These are phyloP conservation scores for Brachyistius frenatus DNA, from an alignment of 2,113 vertebrate genomes.

Conservation along the genomic window DNA sequence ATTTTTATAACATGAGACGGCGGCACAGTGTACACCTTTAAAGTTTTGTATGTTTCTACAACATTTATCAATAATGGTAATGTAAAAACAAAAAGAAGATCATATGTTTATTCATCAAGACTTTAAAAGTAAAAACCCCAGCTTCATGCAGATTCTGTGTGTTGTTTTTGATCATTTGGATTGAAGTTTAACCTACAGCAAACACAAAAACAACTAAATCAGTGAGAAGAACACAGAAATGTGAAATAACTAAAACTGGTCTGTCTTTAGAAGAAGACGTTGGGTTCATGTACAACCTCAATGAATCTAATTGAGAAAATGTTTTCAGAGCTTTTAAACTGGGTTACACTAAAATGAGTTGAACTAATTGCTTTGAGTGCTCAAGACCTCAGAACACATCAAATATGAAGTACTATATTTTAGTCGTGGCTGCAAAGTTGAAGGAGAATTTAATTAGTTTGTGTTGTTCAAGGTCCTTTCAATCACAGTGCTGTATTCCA, in stretches of 20 bases:
- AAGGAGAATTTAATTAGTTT: slow-evolving; percentile 9
- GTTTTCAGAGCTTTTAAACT: slow-evolving; percentile 2
- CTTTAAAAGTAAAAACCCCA: background rate
- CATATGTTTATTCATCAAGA: background rate
- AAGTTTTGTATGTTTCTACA: background rate
- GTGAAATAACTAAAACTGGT: background rate
- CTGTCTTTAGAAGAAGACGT: background rate
- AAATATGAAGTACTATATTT: background rate
- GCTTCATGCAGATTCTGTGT: background rate
- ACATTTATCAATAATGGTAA: background rate
- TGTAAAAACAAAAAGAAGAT: background rate
- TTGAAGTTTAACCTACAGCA: no score
- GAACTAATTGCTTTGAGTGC: background rate
- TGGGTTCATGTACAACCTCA: background rate
- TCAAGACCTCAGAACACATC: background rate
- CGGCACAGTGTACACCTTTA: background rate
- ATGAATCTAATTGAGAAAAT: background rate
- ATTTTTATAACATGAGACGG: background rate
- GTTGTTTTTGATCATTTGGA: no score
- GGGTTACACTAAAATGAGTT: background rate
- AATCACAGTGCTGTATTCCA: background rate
- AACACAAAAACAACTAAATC: background rate
- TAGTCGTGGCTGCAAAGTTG: background rate
- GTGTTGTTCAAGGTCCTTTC: slow-evolving; percentile 9
- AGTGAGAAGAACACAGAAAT: background rate